Conservation (phyloP, 2,113 vertebrate species). For the Hippocampus guttulatus region DNA sequence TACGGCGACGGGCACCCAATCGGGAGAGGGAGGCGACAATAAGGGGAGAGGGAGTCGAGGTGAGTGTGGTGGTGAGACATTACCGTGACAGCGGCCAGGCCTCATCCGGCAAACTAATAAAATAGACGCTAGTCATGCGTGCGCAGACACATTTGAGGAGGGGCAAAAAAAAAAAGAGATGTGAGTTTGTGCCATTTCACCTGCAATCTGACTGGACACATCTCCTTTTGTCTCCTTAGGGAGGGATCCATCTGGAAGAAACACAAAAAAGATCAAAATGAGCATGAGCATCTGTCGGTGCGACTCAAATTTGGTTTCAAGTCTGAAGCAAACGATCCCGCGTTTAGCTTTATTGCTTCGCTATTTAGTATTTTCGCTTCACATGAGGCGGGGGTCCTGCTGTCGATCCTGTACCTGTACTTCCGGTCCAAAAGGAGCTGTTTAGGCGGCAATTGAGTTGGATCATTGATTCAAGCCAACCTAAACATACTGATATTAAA, state of each 20-base stretch:
- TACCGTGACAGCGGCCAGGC: conserved; percentile 18
- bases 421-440: no score
- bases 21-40: neutral
- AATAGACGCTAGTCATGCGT: conserved; percentile 6
- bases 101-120: conserved; percentile 24
- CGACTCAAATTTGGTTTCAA: no score
- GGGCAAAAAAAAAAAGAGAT: neutral
- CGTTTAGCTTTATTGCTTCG: no score
- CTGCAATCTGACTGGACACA: conserved; percentile 64
- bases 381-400: no score
- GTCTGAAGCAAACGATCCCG: no score
- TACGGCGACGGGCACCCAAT: conserved; percentile 26
- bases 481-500: neutral
- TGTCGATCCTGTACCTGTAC: no score
- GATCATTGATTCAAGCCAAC: neutral
- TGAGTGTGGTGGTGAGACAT: conserved; percentile 23
- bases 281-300: neutral
- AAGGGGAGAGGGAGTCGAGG: neutral
- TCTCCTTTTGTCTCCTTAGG: conserved; percentile 69
- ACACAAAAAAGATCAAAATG: neutral
- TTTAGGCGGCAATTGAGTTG: neutral
- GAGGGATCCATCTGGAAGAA: conserved; percentile 59
- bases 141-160: neutral
- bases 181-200: conserved; percentile 32
- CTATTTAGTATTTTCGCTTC: no score